phyloP scores from a whole-genome alignment of 2,797 vertebrate genomes.

The Artibeus jamaicensis region DNA sequence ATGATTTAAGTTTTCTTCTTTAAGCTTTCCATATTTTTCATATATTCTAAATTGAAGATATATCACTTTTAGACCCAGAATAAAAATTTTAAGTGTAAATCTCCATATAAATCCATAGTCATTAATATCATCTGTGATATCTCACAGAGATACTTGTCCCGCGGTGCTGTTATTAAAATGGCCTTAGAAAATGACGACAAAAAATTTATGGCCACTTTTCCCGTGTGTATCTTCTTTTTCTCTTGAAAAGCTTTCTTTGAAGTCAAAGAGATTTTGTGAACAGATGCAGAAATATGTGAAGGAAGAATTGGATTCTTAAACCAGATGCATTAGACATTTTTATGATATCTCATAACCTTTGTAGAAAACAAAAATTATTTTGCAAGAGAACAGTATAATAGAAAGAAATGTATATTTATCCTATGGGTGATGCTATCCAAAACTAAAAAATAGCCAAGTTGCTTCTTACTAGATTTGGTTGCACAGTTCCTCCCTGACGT shows the following conservation, averaged over 20 bases:
- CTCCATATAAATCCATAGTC: constrained; percentile 28
- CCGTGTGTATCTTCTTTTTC: constrained; percentile 73
- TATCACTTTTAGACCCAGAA: constrained; percentile 53
- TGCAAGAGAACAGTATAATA: constrained; percentile 27
- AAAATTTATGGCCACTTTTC: constrained; percentile 76
- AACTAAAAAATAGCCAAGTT: constrained; percentile 29
- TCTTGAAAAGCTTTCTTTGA: constrained; percentile 75
- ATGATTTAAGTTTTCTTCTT: constrained; percentile 45
- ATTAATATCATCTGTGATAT: constrained; percentile 48
- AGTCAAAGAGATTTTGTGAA: constrained; percentile 74
- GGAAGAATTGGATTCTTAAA: constrained; percentile 72
- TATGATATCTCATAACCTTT: constrained; percentile 75
- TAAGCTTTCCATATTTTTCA: constrained; percentile 36
- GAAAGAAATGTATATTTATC: constrained; percentile 51
- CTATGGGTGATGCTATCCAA: constrained; percentile 17
- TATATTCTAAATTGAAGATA: constrained; percentile 47
- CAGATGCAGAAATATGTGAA: constrained; percentile 78
- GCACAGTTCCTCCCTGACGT: neutral
- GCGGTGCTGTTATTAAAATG: constrained; percentile 70
- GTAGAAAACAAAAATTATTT: constrained; percentile 71
- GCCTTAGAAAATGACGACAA: constrained; percentile 61
- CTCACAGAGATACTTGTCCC: constrained; percentile 56
- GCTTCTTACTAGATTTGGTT: constrained; percentile 24
- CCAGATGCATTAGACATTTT: constrained; percentile 75
- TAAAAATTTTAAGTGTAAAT: constrained; percentile 58